These are phyloP conservation scores for Aurelia aurita DNA, from an alignment of 30 jellyfish, hydroid and myxozoan genomes.

Conservation along the genomic window DNA sequence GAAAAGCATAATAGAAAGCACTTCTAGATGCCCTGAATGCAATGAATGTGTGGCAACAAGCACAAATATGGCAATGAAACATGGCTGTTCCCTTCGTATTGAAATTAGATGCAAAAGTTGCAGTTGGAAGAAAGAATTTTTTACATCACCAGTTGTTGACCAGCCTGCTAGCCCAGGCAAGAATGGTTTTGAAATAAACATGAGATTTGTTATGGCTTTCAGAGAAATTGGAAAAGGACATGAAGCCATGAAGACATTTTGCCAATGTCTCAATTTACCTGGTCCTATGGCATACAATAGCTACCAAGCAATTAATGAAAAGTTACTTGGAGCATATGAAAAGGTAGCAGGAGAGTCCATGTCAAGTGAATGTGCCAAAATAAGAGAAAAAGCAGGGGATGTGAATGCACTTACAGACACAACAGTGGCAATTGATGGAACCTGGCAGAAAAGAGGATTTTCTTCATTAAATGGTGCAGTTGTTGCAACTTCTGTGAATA, in stretches of 20 bases:
- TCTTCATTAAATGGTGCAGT: conserved; percentile 37
- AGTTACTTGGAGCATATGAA: conserved; percentile 1
- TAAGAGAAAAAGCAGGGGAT: conserved; percentile 17
- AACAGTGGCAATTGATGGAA: conserved; percentile 20
- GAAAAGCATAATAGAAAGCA: too few species aligned
- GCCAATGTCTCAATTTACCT: conserved; percentile 52
- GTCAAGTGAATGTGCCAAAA: neutral
- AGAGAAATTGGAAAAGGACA: conserved; percentile 64
- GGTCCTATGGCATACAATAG: conserved; percentile 29
- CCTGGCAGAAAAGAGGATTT: conserved; percentile 23
- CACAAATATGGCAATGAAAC: too few species aligned
- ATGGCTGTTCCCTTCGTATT: too few species aligned
- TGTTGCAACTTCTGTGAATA: conserved; percentile 33
- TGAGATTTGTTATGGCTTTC: conserved; percentile 46
- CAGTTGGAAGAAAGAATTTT: too few species aligned
- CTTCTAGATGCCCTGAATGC: too few species aligned
- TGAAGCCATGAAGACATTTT: conserved; percentile 42
- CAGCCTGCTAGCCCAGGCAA: conserved; percentile 31
- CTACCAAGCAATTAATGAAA: conserved; percentile 26
- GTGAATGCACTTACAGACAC: conserved; percentile 8
- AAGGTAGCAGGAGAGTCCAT: neutral
- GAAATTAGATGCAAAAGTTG: too few species aligned
- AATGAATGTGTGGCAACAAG: too few species aligned
- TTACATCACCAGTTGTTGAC: conserved; percentile 7
- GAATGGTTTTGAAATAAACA: conserved; percentile 25